A percentile compares a stretch with the other conserved stretches of the same genome.
Evolutionary conservation across 2,797 vertebrate species (phyloP).

Genomic region (Sebastes vulpes): DNA sequence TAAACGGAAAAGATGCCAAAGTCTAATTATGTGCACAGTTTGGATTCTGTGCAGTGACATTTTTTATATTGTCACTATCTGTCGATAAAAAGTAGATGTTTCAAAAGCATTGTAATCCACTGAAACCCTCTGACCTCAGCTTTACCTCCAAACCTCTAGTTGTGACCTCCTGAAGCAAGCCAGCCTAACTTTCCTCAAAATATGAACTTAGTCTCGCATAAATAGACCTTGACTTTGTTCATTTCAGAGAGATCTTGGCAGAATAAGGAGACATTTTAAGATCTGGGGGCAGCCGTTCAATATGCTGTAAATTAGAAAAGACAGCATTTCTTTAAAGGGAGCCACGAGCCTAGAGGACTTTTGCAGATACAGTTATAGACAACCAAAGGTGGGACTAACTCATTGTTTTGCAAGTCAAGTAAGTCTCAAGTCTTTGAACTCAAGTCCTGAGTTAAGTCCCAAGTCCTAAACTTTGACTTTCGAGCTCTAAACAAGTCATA

Average conservation of each 20-base stretch:
- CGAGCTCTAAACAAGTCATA: too few relatives aligned
- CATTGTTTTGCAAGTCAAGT: too few relatives aligned
- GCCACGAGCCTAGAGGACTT: too few relatives aligned
- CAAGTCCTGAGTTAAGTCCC: too few relatives aligned
- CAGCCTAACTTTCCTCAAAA: neutral
- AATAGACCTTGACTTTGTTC: neutral
- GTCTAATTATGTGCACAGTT: neutral
- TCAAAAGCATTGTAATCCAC: neutral
- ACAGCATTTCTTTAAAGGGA: neutral
- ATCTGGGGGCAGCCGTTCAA: neutral
- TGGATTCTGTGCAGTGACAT: neutral
- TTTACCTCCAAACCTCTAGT: neutral
- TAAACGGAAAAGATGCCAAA: neutral
- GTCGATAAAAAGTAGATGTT: neutral
- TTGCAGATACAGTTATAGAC: neutral
- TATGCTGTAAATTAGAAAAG: neutral
- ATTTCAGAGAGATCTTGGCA: neutral
- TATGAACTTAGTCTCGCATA: neutral
- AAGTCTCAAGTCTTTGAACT: too few relatives aligned
- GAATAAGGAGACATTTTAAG: neutral
- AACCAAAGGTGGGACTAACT: too few relatives aligned
- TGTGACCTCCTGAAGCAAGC: neutral
- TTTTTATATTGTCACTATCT: neutral
- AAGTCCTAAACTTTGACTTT: too few relatives aligned
- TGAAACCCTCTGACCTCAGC: neutral